phyloP scores from a whole-genome alignment of 2,797 vertebrate species.

The Sparus aurata region DNA sequence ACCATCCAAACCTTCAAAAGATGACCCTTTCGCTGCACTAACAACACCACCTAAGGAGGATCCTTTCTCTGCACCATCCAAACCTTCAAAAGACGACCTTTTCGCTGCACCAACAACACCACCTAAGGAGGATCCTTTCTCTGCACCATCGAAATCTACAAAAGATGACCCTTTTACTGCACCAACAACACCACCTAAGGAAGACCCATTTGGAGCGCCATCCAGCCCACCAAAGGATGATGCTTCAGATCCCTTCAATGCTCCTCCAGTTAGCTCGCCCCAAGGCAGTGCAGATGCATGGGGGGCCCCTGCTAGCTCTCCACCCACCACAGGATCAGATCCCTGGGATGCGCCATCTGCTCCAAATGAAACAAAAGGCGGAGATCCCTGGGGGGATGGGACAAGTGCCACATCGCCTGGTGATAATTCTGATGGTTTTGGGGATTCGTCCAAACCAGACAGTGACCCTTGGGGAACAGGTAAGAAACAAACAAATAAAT shows the following conservation, averaged over 20 bases:
- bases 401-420: constrained; percentile 40
- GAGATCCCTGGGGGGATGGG: constrained; percentile 72
- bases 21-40: constrained; percentile 35
- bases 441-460: constrained; percentile 70
- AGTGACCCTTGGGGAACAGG: constrained; percentile 84
- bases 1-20: neutral
- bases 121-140: constrained; percentile 35
- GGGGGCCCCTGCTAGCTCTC: constrained; percentile 70
- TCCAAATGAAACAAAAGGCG: constrained; percentile 40
- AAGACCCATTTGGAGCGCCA: constrained; percentile 37
- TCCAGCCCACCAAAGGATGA: constrained; percentile 15
- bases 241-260: constrained; percentile 41
- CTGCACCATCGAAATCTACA: constrained; percentile 3
- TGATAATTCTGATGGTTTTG: constrained; percentile 74
- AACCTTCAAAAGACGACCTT: constrained; percentile 20
- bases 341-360: constrained; percentile 67
- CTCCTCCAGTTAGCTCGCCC: constrained; percentile 38
- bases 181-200: constrained; percentile 38
- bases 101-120: constrained; percentile 40
- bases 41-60: constrained; percentile 5
- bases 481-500: constrained; percentile 52
- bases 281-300: constrained; percentile 82
- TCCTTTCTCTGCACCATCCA: constrained; percentile 17
- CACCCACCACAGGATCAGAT: constrained; percentile 54
- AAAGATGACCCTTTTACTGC: constrained; percentile 39